phyloP scores from a whole-genome alignment of 35 echinoderm and acorn worm genomes.

The Heliocidaris erythrogramma region DNA sequence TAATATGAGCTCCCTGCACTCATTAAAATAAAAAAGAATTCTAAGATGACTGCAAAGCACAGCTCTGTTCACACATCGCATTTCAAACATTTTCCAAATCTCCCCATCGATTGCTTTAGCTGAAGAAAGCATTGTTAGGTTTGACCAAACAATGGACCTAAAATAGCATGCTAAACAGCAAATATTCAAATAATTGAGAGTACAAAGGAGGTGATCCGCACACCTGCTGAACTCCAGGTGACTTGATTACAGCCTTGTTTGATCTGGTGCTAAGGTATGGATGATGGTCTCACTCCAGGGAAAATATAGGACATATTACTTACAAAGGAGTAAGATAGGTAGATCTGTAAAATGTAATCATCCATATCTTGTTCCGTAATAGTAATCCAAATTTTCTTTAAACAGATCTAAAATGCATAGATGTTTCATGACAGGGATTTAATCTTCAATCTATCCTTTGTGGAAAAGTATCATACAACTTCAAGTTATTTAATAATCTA shows the following conservation, averaged over 20 bases:
- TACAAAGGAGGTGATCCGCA: not conserved
- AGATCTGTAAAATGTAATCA: not conserved
- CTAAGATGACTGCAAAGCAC: no score
- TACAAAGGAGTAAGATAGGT: not conserved
- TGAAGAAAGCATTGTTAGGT: not conserved
- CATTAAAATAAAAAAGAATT: no score
- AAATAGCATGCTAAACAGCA: slow-evolving; percentile 17
- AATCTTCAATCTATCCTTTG: no score
- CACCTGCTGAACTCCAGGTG: slow-evolving; percentile 14
- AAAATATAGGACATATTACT: not conserved
- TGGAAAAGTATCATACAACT: no score
- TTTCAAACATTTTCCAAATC: not conserved
- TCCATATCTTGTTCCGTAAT: not conserved
- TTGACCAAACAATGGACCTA: slow-evolving; percentile 11
- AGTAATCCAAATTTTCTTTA: not conserved
- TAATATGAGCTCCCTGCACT: no score
- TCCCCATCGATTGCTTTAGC: not conserved
- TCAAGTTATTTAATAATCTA: no score
- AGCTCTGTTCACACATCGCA: not conserved
- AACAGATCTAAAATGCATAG: no score
- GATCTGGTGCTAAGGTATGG: not conserved
- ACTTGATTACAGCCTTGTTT: not conserved
- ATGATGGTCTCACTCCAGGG: not conserved
- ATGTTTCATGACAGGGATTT: no score
- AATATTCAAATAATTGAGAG: slow-evolving; percentile 13